Conservation (phyloP, 2,797 vertebrate species). For the Acrossocheilus wenchowensis region DNA sequence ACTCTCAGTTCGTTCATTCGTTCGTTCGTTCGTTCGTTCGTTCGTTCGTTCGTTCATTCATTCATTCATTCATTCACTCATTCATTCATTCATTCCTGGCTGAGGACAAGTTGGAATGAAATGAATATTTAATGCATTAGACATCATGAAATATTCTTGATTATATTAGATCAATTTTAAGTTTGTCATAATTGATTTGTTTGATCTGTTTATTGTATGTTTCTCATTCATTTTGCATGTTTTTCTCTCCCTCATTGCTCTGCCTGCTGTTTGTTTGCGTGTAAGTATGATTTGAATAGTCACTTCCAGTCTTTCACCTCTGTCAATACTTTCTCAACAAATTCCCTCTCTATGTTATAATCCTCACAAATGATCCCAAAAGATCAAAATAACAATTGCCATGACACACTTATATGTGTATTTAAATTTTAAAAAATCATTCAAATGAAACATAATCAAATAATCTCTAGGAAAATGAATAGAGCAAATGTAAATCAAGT, state of each 20-base stretch:
- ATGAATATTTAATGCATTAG: neutral
- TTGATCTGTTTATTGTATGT: constrained; percentile 28
- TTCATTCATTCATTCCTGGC: neutral
- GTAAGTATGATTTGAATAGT: constrained; percentile 54
- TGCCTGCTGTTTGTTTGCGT: constrained; percentile 50
- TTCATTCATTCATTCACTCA: neutral
- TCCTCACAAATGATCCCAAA: neutral
- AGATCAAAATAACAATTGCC: neutral
- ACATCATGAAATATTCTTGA: neutral
- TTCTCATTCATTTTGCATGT: constrained; percentile 47
- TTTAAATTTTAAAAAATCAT: neutral
- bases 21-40: neutral
- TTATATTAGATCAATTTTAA: neutral
- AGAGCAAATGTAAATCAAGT: neutral
- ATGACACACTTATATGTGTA: neutral
- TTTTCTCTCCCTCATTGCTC: constrained; percentile 33
- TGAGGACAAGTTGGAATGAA: neutral
- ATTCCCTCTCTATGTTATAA: neutral
- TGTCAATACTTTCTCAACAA: neutral
- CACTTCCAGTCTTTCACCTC: neutral
- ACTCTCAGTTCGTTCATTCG: neutral
- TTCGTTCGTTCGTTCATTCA: neutral
- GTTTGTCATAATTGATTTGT: neutral
- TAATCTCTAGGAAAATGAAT: neutral
- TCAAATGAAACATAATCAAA: neutral